Percentiles rank a stretch among this genome's conserved stretches.
Conservation (phyloP, 2,797 vertebrate genomes). For the Trachurus trachurus region DNA sequence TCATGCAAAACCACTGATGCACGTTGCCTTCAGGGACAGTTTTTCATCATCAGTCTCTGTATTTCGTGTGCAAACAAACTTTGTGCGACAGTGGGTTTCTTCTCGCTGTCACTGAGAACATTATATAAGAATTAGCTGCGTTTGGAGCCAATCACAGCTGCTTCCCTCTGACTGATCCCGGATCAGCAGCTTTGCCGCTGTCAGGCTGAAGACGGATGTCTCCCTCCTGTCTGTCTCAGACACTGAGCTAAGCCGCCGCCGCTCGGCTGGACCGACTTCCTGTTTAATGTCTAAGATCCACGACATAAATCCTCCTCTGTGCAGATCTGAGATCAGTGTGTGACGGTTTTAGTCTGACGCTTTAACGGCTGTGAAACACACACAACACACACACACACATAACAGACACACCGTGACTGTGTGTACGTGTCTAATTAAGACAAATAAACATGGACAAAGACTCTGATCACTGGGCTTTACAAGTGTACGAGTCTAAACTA, state of each 20-base stretch:
- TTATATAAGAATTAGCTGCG: constrained; percentile 42
- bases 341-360: background rate
- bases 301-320: constrained; percentile 43
- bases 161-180: constrained; percentile 32
- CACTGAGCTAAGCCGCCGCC: constrained; percentile 40
- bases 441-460: no score
- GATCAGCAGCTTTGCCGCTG: constrained; percentile 64
- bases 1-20: no score
- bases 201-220: constrained; percentile 44
- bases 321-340: background rate
- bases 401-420: no score
- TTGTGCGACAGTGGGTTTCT: constrained; percentile 27
- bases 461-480: no score
- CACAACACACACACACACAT: no score
- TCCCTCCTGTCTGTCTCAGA: constrained; percentile 37
- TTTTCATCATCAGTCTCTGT: no score
- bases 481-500: no score
- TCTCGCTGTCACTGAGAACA: constrained; percentile 15
- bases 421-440: no score
- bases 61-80: constrained; percentile 47
- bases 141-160: constrained; percentile 15
- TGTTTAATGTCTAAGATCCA: constrained; percentile 26
- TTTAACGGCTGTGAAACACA: no score
- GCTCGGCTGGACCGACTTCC: constrained; percentile 16
- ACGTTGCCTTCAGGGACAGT: no score